Conservation (phyloP, 2,113 vertebrate genomes). For the Gymnocephalus cernua region DNA sequence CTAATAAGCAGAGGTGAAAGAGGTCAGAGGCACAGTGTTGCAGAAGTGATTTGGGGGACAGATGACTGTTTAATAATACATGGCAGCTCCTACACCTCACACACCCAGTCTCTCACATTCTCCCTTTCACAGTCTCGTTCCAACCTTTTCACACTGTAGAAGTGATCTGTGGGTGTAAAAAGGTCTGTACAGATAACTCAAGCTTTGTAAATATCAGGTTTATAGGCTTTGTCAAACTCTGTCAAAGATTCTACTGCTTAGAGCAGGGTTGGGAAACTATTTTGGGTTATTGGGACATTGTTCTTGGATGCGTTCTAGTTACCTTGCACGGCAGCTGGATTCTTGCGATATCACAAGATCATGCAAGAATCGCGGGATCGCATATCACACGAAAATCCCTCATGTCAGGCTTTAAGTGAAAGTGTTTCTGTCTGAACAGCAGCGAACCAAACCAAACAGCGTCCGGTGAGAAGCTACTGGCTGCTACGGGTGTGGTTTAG, state of each 20-base stretch:
- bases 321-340: no score
- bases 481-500: no score
- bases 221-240: background rate
- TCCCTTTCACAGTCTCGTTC: slow-evolving; percentile 12
- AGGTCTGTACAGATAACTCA: background rate
- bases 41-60: slow-evolving; percentile 28
- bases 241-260: background rate
- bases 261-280: background rate
- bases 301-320: background rate
- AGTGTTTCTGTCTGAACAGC: no score
- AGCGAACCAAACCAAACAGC: no score
- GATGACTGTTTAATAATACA: slow-evolving; percentile 43
- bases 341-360: no score
- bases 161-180: slow-evolving; percentile 16
- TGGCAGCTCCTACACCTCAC: slow-evolving; percentile 20
- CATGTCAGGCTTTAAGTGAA: no score
- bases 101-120: slow-evolving; percentile 32
- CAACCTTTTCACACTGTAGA: slow-evolving; percentile 16
- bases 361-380: no score
- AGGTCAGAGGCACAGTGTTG: slow-evolving; percentile 11
- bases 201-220: background rate
- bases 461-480: no score
- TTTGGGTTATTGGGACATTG: background rate
- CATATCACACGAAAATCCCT: no score
- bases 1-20: slow-evolving; percentile 24